Evolutionary conservation across 2,888 invertebrate species (phyloP).

Genomic region (Dynastes hyllus): DNA sequence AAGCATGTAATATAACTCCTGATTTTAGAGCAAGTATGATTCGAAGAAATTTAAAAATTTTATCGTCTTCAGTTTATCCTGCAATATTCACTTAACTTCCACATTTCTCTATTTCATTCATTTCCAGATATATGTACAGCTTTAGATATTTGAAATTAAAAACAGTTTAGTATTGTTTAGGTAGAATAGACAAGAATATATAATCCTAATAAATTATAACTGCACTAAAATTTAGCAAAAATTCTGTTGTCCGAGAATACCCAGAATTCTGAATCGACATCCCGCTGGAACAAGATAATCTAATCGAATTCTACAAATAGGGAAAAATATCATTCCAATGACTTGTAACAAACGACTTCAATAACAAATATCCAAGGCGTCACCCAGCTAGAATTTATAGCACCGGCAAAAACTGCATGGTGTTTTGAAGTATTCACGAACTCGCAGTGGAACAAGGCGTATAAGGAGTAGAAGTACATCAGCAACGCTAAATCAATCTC

Average conservation of each 20-base stretch:
- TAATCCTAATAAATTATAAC: too few species aligned
- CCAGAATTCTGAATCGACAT: conserved; percentile 11
- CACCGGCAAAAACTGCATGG: conserved; percentile 13
- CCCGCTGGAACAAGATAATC: neutral
- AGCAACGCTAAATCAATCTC: conserved; percentile 33
- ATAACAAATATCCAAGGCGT: conserved; percentile 39
- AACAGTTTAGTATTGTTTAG: too few species aligned
- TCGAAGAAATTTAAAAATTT: too few species aligned
- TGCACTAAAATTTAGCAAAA: neutral
- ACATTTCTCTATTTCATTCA: too few species aligned
- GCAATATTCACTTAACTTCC: too few species aligned
- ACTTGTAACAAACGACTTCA: conserved; percentile 40
- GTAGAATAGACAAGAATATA: too few species aligned
- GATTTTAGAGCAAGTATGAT: too few species aligned
- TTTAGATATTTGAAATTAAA: too few species aligned
- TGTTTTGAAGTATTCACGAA: conserved; percentile 44
- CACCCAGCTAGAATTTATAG: conserved; percentile 35
- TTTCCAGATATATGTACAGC: too few species aligned
- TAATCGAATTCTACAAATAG: conserved; percentile 19
- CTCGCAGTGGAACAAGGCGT: conserved; percentile 17
- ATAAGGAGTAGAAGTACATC: conserved; percentile 22
- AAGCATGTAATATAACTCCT: too few species aligned
- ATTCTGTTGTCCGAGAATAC: neutral
- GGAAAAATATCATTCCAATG: conserved; percentile 26
- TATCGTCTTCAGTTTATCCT: too few species aligned